Evolutionary conservation across 2,113 vertebrate species (phyloP), one percentile per base, ranked within the genome.

Genomic region (Apeltes quadracus): DNA sequence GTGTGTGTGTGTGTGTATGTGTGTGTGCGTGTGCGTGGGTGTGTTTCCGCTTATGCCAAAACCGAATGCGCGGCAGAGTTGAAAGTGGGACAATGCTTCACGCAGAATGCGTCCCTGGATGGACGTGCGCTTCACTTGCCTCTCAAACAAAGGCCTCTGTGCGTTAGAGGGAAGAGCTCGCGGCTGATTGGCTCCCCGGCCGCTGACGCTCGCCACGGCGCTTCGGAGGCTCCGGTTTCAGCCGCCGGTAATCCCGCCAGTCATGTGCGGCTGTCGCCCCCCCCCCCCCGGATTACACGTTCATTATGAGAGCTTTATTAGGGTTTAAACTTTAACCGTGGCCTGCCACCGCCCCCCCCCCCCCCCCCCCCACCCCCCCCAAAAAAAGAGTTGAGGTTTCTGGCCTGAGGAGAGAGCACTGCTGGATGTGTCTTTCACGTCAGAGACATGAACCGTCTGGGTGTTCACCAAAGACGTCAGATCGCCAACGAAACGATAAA

Each of bases 261-360:
- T 90, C 88, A 89, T 90, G 88, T 90, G 90, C 43, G 89, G 83
- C 89, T 84, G 86, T 88, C n/a, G n/a, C n/a, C n/a, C 84, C 89
- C 29, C 29, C 84, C 89, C 91, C 62, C 0, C 41, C 78, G 89
- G 88, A 92, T 91, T 88, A 89, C 82, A 64, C 87, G 78, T 89
- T 90, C 86, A 91, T 92, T 90, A 89, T 88, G 83, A 89, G 87
- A 83, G 89, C 90, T 92, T 90, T 90, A 88, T 92, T 84, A 72
- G 86, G 89, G 84, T 91, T 88, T n/a, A n/a, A n/a, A n/a, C n/a
- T n/a, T n/a, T n/a, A n/a, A n/a, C n/a, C n/a, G n/a, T n/a, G n/a
- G n/a, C n/a, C n/a, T n/a, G n/a, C n/a, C n/a, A n/a, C n/a, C n/a
- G n/a, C n/a, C n/a, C n/a, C n/a, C n/a, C n/a, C n/a, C n/a, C n/a